Evolutionary conservation across 2,797 vertebrate species (phyloP), one percentile per base, ranked within the genome.

Genomic region (Sitta carolinensis): DNA sequence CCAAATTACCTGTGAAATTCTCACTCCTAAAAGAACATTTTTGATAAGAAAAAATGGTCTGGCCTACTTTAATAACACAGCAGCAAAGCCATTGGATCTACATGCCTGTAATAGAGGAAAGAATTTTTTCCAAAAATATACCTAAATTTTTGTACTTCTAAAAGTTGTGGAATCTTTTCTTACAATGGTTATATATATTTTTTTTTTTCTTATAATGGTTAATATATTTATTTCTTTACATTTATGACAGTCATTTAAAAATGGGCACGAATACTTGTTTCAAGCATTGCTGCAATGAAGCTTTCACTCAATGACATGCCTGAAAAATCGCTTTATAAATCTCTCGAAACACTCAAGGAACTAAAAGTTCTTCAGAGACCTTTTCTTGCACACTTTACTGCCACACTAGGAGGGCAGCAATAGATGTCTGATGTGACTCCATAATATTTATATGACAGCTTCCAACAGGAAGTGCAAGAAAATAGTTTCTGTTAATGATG

Each of bases 271-370:
- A 54, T 54, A 47, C 36, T 38, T 64, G 7, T 80, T 88, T 81
- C 45, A 86, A 72, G 9, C 43, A 54, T n/a, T 69, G 13, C 30
- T 87, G 29, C n/a, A 75, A n/a, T 64, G 58, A 20, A 48, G 4
- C 4, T 90, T 88, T 75, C 38, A 36, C n/a, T 89, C 67, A 70
- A 50, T 48, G 11, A 36, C n/a, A 27, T 0, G 0, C 10, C 30
- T 88, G 66, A 84, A 75, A 75, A 72, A 81, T 29, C 81, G 29
- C 25, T 84, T 85, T 72, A 68, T 77, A 93, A 80, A 93, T 91
- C 52, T 80, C 45, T 57, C 5, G 30, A 27, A 13, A 50, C 16
- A 72, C 17, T 74, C 38, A 68, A 68, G 47, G 25, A 90, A 94
- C 84, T 64, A 75, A 58, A 86, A 84, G 52, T 64, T 88, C 77